Evolutionary conservation across 2,888 invertebrate genomes (phyloP).

Genomic region (Tiliacea aurago): DNA sequence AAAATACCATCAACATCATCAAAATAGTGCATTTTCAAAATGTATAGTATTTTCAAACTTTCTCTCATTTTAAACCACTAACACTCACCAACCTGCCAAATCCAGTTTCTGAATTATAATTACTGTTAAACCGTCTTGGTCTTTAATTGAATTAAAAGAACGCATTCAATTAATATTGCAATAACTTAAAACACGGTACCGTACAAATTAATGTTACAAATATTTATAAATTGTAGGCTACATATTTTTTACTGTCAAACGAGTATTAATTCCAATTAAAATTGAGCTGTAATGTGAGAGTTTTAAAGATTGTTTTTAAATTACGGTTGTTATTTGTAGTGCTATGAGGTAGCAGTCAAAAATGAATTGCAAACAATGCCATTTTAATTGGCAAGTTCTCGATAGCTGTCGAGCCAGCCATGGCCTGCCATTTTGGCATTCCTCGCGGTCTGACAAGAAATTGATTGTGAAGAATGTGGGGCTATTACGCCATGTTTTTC

Average conservation of each 20-base stretch:
- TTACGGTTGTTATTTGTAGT: conserved; percentile 19
- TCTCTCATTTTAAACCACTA: background rate
- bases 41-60: background rate
- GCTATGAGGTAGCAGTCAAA: conserved; percentile 65
- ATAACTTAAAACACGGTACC: conserved; percentile 45
- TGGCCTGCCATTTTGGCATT: conserved; percentile 55
- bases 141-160: conserved; percentile 43
- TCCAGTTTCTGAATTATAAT: background rate
- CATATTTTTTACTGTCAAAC: conserved; percentile 28
- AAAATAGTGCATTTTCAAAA: background rate
- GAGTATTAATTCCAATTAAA: conserved; percentile 17
- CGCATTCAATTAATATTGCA: conserved; percentile 31
- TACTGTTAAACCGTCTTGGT: conserved; percentile 18
- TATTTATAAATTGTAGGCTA: conserved; percentile 46
- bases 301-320: conserved; percentile 35
- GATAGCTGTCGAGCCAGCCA: conserved; percentile 60
- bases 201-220: conserved; percentile 51
- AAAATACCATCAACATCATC: background rate
- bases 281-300: conserved; percentile 24
- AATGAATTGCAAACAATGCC: conserved; percentile 70
- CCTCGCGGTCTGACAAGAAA: conserved; percentile 68
- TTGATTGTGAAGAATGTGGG: conserved; percentile 75
- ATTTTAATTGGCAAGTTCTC: conserved; percentile 73
- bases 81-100: background rate
- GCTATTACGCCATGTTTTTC: conserved; percentile 73